phyloP scores from a whole-genome alignment of 2,113 vertebrate species.

The Otus sunia region DNA sequence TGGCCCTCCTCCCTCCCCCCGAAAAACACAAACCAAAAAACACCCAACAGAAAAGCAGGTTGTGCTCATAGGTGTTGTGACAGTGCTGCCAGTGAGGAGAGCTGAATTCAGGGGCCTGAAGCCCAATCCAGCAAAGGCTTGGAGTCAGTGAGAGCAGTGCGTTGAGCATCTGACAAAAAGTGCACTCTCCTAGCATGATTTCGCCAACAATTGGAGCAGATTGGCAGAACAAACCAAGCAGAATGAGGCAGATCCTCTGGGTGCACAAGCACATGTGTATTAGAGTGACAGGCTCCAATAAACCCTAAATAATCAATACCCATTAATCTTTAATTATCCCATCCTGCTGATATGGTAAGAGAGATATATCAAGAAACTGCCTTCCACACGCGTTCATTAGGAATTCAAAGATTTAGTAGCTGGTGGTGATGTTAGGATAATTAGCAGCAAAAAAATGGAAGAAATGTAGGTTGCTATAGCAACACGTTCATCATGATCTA shows the following conservation, averaged over 20 bases:
- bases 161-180: conserved; percentile 8
- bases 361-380: conserved; percentile 67
- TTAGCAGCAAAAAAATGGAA: conserved; percentile 76
- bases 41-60: fast-evolving
- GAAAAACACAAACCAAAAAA: background rate
- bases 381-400: conserved; percentile 78
- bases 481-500: conserved; percentile 82
- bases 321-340: conserved; percentile 57
- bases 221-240: background rate
- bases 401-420: conserved; percentile 82
- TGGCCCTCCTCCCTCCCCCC: fast-evolving
- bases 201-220: background rate
- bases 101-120: background rate
- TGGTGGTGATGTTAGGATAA: conserved; percentile 81
- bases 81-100: background rate
- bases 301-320: conserved; percentile 67
- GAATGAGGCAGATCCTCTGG: background rate
- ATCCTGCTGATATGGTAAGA: conserved; percentile 54
- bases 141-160: background rate
- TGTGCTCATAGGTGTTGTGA: background rate
- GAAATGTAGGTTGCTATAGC: conserved; percentile 84
- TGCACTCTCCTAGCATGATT: background rate
- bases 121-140: background rate
- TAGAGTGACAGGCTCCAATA: conserved; percentile 41
- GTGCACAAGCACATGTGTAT: background rate